Evolutionary conservation across 2,113 vertebrate genomes (phyloP).

Genomic region (Myocastor coypus): DNA sequence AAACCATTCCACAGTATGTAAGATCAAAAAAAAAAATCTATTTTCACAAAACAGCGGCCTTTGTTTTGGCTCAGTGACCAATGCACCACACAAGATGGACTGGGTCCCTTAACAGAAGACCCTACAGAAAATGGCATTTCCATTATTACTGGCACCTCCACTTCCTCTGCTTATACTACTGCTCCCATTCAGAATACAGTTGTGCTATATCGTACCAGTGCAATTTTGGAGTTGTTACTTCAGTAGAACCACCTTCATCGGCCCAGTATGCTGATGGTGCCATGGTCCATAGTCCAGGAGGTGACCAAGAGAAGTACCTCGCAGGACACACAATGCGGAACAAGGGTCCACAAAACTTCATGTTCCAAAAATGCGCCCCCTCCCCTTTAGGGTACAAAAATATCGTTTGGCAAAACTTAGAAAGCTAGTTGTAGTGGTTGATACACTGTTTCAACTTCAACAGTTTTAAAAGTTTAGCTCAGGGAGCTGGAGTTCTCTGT

Average conservation of each 20-base stretch:
- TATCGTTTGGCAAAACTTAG: not conserved
- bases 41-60: constrained; percentile 10
- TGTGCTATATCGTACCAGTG: not conserved
- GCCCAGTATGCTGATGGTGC: not conserved
- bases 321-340: not conserved
- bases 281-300: not conserved
- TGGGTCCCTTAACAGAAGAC: not conserved
- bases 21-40: not conserved
- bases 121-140: not conserved
- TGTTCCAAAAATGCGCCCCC: not conserved
- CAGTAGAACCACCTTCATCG: not conserved
- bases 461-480: too few species aligned
- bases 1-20: not conserved
- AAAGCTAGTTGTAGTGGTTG: not conserved
- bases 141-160: not conserved
- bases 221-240: not conserved
- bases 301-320: not conserved
- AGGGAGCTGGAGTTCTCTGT: too few species aligned
- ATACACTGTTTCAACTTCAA: too few species aligned
- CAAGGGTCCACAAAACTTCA: not conserved
- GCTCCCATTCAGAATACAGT: not conserved
- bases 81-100: not conserved
- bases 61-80: not conserved
- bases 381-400: not conserved
- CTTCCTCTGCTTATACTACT: not conserved